Evolutionary conservation across 2,797 vertebrate genomes (phyloP).

Genomic region (Girardinus metallicus): DNA sequence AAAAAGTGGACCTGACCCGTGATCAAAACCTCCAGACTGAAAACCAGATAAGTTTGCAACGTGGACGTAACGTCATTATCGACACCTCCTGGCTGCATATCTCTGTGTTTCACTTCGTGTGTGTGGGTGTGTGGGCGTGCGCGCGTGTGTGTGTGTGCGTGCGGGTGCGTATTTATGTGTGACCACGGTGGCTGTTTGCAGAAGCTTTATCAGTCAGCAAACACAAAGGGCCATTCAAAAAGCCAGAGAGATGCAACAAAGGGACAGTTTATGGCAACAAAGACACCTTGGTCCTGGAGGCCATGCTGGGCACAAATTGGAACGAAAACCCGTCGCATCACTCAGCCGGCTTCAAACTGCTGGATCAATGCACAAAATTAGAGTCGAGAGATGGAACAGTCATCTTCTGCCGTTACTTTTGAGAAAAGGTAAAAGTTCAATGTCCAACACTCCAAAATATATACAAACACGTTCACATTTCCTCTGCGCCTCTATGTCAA

Average conservation of each 20-base stretch:
- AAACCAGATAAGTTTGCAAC: conserved; percentile 42
- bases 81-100: not conserved
- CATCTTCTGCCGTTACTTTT: not conserved
- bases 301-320: conserved; percentile 45
- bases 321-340: conserved; percentile 28
- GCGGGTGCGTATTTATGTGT: conserved; percentile 34
- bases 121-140: conserved; percentile 47
- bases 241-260: conserved; percentile 65
- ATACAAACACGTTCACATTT: not conserved
- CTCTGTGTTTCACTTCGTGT: not conserved
- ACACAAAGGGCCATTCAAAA: conserved; percentile 73
- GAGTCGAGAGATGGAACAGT: conserved; percentile 21
- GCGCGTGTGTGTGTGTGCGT: conserved; percentile 32
- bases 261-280: conserved; percentile 72
- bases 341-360: conserved; percentile 34
- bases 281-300: conserved; percentile 64
- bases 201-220: conserved; percentile 65
- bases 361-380: conserved; percentile 16
- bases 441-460: not conserved
- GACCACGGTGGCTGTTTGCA: conserved; percentile 61
- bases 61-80: conserved; percentile 41
- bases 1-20: conserved; percentile 13
- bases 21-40: conserved; percentile 7
- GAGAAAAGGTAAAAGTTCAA: not conserved
- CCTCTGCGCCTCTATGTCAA: not conserved